These are phyloP conservation scores for Onthophagus sagittarius DNA, from an alignment of 2,888 invertebrate species.

Conservation along the genomic window DNA sequence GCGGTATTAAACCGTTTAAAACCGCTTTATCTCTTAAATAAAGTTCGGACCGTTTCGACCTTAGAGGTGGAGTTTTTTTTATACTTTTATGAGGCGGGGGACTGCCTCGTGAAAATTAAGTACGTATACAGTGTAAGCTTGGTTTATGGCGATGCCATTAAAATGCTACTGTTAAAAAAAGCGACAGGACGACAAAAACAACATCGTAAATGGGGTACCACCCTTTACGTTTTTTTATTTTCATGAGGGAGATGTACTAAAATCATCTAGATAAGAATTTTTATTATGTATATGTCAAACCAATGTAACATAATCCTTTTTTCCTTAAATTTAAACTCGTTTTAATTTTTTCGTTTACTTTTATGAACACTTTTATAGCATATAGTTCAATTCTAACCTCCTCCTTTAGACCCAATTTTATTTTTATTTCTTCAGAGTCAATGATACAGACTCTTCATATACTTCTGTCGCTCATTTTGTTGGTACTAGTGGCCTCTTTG, in stretches of 20 bases:
- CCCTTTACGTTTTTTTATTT: neutral
- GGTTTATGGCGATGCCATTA: neutral
- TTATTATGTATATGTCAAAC: neutral
- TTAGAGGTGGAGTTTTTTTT: neutral
- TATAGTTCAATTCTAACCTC: no score
- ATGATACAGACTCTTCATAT: no score
- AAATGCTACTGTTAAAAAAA: neutral
- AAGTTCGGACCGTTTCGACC: neutral
- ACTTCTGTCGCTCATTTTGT: no score
- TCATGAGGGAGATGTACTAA: neutral
- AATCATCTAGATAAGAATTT: neutral
- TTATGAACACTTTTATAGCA: no score
- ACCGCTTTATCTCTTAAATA: neutral
- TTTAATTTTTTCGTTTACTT: no score
- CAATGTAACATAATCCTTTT: neutral
- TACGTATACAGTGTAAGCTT: neutral
- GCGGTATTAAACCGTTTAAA: neutral
- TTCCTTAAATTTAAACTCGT: no score
- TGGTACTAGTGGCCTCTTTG: no score
- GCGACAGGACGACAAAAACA: neutral
- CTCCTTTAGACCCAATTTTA: no score
- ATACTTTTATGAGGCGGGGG: neutral
- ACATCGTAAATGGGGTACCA: neutral
- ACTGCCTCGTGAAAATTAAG: neutral
- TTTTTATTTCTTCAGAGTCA: no score